phyloP scores from a whole-genome alignment of 2,797 vertebrate genomes.

The Rhyacichthys aspro region DNA sequence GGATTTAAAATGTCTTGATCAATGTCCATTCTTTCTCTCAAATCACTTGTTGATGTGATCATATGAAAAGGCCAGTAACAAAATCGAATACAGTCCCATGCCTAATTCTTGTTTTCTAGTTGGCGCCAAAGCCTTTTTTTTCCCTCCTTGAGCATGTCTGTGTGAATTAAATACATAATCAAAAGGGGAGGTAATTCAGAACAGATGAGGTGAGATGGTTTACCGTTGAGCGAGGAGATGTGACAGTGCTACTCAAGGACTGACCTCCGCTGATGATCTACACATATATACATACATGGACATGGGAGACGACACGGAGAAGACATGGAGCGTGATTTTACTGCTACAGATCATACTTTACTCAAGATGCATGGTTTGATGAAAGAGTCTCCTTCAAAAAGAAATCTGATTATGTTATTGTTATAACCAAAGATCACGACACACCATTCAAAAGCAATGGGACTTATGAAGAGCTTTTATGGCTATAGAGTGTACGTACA shows the following conservation, averaged over 20 bases:
- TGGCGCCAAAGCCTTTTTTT: background rate
- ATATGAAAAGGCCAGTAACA: too few relatives aligned
- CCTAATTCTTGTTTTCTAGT: too few relatives aligned
- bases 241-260: slow-evolving; percentile 85
- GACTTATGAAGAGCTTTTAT: too few relatives aligned
- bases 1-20: too few relatives aligned
- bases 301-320: slow-evolving; percentile 44
- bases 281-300: slow-evolving; percentile 39
- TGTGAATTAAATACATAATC: background rate
- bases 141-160: background rate
- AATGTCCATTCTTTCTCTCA: too few relatives aligned
- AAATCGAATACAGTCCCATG: too few relatives aligned
- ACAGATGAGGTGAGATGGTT: slow-evolving; percentile 70
- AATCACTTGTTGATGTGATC: too few relatives aligned
- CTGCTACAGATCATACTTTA: slow-evolving; percentile 14
- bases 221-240: slow-evolving; percentile 88
- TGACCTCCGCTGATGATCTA: slow-evolving; percentile 88
- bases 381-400: background rate
- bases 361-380: slow-evolving; percentile 9
- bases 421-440: background rate
- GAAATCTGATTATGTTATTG: background rate
- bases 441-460: background rate
- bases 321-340: slow-evolving; percentile 12
- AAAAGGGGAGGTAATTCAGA: slow-evolving; percentile 10
- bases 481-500: background rate